A percentile compares a stretch with the other conserved stretches of the same genome.
These are phyloP conservation scores for Apis dorsata DNA, from an alignment of 1,140 invertebrate species.

Conservation along the genomic window DNA sequence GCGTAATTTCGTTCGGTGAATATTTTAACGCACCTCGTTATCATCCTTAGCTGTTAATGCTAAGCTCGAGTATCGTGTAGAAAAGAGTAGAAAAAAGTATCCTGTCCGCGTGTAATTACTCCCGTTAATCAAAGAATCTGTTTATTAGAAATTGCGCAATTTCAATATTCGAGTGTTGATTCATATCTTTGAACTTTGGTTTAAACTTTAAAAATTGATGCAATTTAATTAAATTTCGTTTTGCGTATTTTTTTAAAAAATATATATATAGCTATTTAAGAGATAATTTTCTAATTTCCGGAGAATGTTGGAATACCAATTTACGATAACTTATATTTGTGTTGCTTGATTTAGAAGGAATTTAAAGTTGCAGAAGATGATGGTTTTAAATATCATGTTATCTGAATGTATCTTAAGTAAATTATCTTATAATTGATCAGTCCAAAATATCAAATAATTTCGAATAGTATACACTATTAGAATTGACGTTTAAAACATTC, in stretches of 20 bases:
- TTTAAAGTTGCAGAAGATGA: too few species aligned
- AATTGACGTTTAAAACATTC: slow-evolving; percentile 16
- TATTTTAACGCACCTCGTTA: background rate
- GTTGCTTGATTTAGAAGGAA: too few species aligned
- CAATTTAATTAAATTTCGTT: too few species aligned
- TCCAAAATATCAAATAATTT: background rate
- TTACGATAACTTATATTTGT: too few species aligned
- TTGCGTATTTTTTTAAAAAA: too few species aligned
- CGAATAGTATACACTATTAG: background rate
- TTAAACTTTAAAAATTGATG: too few species aligned
- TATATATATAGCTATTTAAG: too few species aligned
- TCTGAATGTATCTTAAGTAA: background rate
- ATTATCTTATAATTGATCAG: slow-evolving; percentile 31
- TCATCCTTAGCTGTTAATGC: background rate
- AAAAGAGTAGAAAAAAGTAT: background rate
- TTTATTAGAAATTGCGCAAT: background rate
- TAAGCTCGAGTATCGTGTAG: background rate
- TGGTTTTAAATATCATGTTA: too few species aligned
- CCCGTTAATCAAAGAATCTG: background rate
- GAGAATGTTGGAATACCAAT: too few species aligned
- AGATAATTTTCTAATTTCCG: too few species aligned
- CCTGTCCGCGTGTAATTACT: background rate
- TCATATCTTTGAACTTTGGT: too few species aligned
- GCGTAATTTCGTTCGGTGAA: background rate
- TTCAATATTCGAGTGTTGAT: background rate